Evolutionary conservation across 2,888 invertebrate genomes (phyloP).

Genomic region (Limnephilus marmoratus): DNA sequence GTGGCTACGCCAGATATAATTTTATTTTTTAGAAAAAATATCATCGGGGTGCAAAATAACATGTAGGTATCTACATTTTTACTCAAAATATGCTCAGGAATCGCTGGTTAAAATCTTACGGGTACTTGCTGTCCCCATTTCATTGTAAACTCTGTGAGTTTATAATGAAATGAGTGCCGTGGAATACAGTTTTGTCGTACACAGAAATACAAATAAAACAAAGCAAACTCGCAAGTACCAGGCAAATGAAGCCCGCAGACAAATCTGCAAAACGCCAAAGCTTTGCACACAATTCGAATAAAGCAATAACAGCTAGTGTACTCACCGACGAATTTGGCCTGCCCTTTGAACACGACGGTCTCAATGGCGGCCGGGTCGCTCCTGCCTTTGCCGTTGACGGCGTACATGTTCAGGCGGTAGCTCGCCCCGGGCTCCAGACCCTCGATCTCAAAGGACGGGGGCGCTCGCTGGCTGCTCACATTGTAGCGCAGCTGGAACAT

Average conservation of each 20-base stretch:
- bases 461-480: conserved; percentile 80
- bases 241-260: background rate
- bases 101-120: no score
- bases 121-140: background rate
- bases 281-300: background rate
- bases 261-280: background rate
- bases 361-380: conserved; percentile 91
- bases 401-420: conserved; percentile 89
- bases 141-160: background rate
- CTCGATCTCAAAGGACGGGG: conserved; percentile 82
- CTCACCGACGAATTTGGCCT: conserved; percentile 91
- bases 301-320: conserved; percentile 55
- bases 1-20: no score
- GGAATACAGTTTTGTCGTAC: background rate
- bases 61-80: no score
- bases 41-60: no score
- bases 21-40: no score
- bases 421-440: conserved; percentile 85
- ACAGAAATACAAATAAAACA: background rate
- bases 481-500: conserved; percentile 78
- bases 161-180: no score
- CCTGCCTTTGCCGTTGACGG: conserved; percentile 91
- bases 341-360: conserved; percentile 90
- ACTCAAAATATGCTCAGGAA: no score
- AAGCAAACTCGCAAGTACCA: background rate